Evolutionary conservation across 2,797 vertebrate genomes (phyloP).

Genomic region (Poecilia picta): DNA sequence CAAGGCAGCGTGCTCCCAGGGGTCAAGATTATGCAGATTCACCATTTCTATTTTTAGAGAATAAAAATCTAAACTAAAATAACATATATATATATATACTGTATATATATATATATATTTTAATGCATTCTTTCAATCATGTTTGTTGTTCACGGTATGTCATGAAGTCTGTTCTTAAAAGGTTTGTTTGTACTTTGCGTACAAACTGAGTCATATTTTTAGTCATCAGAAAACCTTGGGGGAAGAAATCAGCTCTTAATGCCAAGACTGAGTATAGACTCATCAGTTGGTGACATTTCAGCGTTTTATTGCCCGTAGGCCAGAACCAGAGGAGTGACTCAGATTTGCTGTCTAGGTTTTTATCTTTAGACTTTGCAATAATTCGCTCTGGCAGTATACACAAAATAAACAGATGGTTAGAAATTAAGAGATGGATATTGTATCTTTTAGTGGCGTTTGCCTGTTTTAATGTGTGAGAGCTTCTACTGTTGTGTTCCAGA

Average conservation of each 20-base stretch:
- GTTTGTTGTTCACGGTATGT: not conserved
- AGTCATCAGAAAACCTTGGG: conserved; percentile 2
- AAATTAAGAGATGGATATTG: not conserved
- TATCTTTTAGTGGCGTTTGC: not conserved
- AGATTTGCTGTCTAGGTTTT: conserved; percentile 1
- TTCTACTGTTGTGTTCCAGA: not conserved
- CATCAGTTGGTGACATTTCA: conserved; percentile 11
- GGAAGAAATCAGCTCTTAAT: conserved; percentile 17
- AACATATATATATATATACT: not conserved
- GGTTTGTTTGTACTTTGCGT: conserved; percentile 9
- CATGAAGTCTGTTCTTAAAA: not conserved
- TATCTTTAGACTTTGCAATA: not conserved
- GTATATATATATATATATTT: not conserved
- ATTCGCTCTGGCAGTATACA: not conserved
- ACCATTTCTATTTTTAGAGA: not conserved
- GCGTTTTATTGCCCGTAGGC: conserved; percentile 12
- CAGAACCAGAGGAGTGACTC: conserved; percentile 7
- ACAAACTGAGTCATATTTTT: conserved; percentile 13
- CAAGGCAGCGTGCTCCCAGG: not conserved
- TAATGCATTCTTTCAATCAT: not conserved
- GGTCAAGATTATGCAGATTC: not conserved
- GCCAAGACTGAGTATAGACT: conserved; percentile 12
- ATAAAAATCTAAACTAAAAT: not conserved
- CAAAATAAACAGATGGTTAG: not conserved
- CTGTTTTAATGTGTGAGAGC: conserved; percentile 1